Evolutionary conservation across 2,888 invertebrate species (phyloP).

Genomic region (Spialia ferax): DNA sequence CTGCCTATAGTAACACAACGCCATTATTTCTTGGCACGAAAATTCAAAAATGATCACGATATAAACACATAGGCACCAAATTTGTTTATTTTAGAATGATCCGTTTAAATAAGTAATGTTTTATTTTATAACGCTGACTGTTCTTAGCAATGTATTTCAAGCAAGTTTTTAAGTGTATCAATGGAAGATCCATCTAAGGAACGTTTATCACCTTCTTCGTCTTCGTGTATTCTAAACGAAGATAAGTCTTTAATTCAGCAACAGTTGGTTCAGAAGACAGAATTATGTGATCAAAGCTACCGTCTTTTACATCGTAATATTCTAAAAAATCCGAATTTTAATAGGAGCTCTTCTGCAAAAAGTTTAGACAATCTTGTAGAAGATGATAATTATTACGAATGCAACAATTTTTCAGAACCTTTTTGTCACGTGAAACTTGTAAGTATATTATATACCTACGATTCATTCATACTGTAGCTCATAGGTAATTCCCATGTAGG

Average conservation of each 20-base stretch:
- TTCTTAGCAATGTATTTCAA: conserved; percentile 10
- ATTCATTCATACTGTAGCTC: too few species aligned
- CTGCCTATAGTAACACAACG: too few species aligned
- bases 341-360: conserved; percentile 21
- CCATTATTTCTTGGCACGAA: conserved; percentile 44
- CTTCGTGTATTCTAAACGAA: conserved; percentile 23
- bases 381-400: conserved; percentile 34
- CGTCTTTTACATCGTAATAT: conserved; percentile 16
- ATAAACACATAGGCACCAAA: conserved; percentile 32
- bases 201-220: conserved; percentile 10
- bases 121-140: not conserved
- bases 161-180: not conserved
- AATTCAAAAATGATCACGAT: conserved; percentile 47
- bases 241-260: not conserved
- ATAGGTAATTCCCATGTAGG: too few species aligned
- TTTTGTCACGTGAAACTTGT: conserved; percentile 49
- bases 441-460: too few species aligned
- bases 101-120: not conserved
- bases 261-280: not conserved
- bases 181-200: conserved; percentile 30
- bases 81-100: not conserved
- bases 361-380: not conserved
- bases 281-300: conserved; percentile 6
- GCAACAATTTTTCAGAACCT: conserved; percentile 47
- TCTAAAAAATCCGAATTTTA: conserved; percentile 10